Percentiles rank a stretch among this genome's conserved stretches.
Conservation (phyloP, 2,888 invertebrate species). For the Scrobipalpa atriplicella region DNA sequence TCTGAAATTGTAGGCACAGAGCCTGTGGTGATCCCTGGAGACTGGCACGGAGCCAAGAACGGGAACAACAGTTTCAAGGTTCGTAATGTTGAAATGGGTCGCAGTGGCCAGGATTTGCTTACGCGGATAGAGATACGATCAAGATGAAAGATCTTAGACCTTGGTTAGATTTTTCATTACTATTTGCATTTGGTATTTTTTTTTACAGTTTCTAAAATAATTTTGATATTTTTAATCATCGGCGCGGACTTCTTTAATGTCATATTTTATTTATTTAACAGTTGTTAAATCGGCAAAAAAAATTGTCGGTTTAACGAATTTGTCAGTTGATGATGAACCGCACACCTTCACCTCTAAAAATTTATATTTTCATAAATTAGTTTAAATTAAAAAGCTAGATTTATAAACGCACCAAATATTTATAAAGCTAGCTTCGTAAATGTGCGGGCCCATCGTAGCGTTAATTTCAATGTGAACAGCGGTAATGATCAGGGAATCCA, state of each 20-base stretch:
- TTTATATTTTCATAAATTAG: no score
- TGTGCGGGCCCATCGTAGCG: neutral
- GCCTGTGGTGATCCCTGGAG: constrained; percentile 28
- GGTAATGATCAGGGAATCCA: neutral
- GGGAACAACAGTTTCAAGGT: constrained; percentile 26
- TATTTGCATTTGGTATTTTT: no score
- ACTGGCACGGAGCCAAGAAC: constrained; percentile 28
- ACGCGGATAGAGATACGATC: constrained; percentile 5
- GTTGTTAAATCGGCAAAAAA: no score
- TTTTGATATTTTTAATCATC: no score
- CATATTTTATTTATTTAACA: no score
- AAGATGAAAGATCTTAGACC: neutral
- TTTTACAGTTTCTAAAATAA: no score
- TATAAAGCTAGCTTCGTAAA: neutral
- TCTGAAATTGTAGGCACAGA: constrained; percentile 25
- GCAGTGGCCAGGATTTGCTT: constrained; percentile 9
- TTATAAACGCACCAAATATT: constrained; percentile 3
- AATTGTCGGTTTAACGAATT: no score
- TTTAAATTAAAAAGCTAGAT: neutral
- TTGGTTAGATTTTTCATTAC: neutral
- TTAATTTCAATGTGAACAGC: constrained; percentile 11
- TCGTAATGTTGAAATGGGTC: neutral
- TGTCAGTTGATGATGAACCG: no score
- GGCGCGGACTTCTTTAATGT: no score
- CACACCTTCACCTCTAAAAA: no score